Percentiles rank a stretch among this genome's conserved stretches.
These are phyloP conservation scores for Manis crassicaudata DNA, from an alignment of 2,797 vertebrate species.

Conservation along the genomic window DNA sequence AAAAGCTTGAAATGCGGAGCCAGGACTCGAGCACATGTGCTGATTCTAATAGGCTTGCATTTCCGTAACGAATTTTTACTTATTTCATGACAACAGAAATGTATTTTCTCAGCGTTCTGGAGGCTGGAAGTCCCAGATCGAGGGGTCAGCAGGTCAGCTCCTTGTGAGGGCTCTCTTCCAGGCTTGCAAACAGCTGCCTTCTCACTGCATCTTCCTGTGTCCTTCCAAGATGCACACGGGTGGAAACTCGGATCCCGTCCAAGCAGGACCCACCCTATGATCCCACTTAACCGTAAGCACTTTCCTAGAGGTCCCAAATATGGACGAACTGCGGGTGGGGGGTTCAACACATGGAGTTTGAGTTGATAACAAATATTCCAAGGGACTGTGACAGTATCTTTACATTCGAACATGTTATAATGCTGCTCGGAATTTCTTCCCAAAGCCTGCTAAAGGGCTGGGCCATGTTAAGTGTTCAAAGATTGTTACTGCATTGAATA, in stretches of 20 bases:
- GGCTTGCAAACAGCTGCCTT: not conserved
- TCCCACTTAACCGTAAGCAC: not conserved
- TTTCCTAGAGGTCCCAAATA: not conserved
- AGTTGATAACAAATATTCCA: not conserved
- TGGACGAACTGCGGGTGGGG: too few relatives aligned
- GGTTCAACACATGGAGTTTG: not conserved
- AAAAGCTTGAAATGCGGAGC: slow-evolving; percentile 21
- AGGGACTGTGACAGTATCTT: not conserved
- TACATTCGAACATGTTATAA: not conserved
- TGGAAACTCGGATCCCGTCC: too few relatives aligned
- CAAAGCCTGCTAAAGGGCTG: not conserved
- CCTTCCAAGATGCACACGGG: not conserved
- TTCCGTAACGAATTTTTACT: not conserved
- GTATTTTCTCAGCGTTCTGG: not conserved
- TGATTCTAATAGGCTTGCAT: not conserved
- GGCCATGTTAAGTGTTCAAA: not conserved
- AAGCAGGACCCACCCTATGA: not conserved
- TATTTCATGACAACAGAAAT: not conserved
- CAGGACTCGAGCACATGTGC: not conserved
- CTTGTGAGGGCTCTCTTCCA: not conserved
- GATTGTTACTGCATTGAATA: not conserved
- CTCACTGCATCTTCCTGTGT: not conserved
- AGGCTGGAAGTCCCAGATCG: not conserved
- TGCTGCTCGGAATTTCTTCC: not conserved
- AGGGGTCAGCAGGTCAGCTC: not conserved